A percentile compares a stretch with the other conserved stretches of the same genome.
phyloP scores from a whole-genome alignment of 2,888 invertebrate species.

The Elmis aenea region DNA sequence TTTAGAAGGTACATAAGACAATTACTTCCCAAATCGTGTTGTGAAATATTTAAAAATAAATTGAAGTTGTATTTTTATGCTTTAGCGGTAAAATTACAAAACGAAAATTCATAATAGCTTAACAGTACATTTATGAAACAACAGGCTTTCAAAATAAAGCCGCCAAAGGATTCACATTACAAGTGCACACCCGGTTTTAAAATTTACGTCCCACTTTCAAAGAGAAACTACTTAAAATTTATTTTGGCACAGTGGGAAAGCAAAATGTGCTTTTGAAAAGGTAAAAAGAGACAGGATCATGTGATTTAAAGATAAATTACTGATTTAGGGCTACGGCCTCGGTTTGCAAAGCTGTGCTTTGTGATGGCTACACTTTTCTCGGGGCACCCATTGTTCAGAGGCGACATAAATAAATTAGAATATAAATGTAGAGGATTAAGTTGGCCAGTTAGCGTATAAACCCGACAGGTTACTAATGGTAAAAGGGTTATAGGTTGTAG shows the following conservation, averaged over 20 bases:
- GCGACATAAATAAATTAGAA: conserved; percentile 34
- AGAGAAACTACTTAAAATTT: conserved; percentile 5
- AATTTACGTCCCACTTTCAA: conserved; percentile 26
- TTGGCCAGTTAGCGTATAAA: conserved; percentile 26
- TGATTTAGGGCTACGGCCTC: conserved; percentile 19
- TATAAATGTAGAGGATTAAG: conserved; percentile 34
- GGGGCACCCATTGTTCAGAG: conserved; percentile 26
- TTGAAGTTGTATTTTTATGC: too few species aligned
- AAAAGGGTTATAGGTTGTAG: conserved; percentile 23
- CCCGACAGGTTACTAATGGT: conserved; percentile 31
- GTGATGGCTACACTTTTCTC: conserved; percentile 28
- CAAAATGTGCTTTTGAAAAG: neutral
- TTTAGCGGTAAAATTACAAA: neutral
- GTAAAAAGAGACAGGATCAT: conserved; percentile 1
- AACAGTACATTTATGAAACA: too few species aligned
- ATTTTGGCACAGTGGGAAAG: neutral
- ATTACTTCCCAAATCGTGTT: too few species aligned
- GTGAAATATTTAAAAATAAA: too few species aligned
- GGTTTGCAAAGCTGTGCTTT: conserved; percentile 26
- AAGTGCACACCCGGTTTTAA: conserved; percentile 27
- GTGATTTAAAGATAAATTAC: conserved; percentile 20
- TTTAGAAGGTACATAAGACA: too few species aligned
- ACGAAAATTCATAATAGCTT: too few species aligned
- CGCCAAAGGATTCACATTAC: conserved; percentile 25
- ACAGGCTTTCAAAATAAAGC: too few species aligned